Conservation (phyloP, 53 echinoderm and acorn worm species). For the Luidia sarsii region DNA sequence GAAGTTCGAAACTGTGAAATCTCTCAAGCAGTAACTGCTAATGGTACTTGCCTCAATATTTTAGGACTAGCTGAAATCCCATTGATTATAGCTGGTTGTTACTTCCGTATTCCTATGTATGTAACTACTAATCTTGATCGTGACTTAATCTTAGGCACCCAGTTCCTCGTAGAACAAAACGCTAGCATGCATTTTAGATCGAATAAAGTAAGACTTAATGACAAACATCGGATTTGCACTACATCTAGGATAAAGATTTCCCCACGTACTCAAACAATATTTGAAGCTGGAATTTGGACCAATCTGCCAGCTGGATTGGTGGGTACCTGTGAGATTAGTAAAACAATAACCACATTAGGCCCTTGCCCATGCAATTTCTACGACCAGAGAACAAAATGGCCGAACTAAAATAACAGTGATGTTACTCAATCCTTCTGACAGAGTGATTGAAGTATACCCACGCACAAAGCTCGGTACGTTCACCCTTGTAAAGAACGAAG, state of each 20-base stretch:
- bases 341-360: not conserved
- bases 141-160: not conserved
- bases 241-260: not conserved
- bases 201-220: not conserved
- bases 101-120: not conserved
- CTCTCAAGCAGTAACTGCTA: not conserved
- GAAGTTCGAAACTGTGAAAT: not conserved
- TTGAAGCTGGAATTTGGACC: not conserved
- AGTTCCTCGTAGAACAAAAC: not conserved
- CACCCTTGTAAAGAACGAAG: not conserved
- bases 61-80: not conserved
- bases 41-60: not conserved
- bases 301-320: not conserved
- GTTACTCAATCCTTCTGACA: not conserved
- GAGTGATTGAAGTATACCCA: not conserved
- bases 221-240: not conserved
- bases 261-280: not conserved
- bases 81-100: not conserved
- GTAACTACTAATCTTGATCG: not conserved
- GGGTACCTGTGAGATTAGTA: not conserved
- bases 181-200: not conserved
- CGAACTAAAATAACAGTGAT: not conserved
- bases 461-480: conserved; percentile 9
- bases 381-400: not conserved
- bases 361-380: not conserved